Conservation (phyloP, 2,888 invertebrate species). For the Dicyrtomina minuta region DNA sequence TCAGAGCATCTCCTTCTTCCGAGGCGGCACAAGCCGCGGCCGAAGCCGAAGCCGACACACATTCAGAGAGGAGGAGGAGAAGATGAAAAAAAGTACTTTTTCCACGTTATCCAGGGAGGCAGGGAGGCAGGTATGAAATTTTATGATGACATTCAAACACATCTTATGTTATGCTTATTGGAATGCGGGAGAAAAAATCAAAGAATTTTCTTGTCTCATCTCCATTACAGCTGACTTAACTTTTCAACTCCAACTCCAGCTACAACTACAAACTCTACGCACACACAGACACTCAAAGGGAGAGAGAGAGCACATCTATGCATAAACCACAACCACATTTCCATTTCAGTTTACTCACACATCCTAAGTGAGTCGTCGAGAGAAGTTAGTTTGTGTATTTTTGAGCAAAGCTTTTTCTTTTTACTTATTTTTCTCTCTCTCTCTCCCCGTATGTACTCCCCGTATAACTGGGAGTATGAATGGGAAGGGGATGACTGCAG, state of each 20-base stretch:
- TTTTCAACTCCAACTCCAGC: background rate
- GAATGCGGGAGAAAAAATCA: slow-evolving; percentile 17
- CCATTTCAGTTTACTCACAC: background rate
- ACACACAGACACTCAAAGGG: background rate
- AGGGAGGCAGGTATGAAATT: slow-evolving; percentile 20
- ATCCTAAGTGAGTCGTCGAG: background rate
- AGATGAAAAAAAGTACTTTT: background rate
- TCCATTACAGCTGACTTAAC: background rate
- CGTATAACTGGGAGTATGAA: too few species aligned
- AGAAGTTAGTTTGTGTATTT: too few species aligned
- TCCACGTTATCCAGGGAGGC: background rate
- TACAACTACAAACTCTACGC: background rate
- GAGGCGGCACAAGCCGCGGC: background rate
- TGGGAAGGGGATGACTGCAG: too few species aligned
- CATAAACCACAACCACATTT: background rate
- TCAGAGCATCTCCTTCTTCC: background rate
- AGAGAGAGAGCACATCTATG: background rate
- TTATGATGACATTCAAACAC: slow-evolving; percentile 23
- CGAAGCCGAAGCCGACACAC: too few species aligned
- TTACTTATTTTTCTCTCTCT: too few species aligned
- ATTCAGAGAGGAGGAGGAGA: background rate
- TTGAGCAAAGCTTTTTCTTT: too few species aligned
- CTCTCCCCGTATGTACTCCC: too few species aligned
- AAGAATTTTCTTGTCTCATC: slow-evolving; percentile 6
- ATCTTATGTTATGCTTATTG: slow-evolving; percentile 12